Percentiles rank a stretch among this genome's conserved stretches.
Conservation (phyloP, 1,140 invertebrate genomes). For the Arion vulgaris region DNA sequence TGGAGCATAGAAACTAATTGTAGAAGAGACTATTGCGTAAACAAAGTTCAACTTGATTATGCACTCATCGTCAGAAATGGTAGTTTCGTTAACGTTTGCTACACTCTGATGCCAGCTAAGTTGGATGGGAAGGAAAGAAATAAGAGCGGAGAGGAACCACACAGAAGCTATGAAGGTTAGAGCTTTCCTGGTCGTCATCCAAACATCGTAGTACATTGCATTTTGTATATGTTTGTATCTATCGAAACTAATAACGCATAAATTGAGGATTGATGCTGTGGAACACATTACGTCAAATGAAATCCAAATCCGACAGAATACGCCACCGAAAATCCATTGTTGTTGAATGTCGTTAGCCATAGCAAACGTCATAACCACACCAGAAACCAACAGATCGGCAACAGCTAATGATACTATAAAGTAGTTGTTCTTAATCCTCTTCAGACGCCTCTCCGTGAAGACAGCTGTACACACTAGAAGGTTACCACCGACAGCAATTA, state of each 20-base stretch:
- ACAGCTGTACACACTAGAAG: slow-evolving; percentile 95
- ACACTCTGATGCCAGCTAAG: slow-evolving; percentile 83
- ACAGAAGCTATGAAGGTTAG: slow-evolving; percentile 93
- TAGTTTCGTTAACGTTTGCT: slow-evolving; percentile 40
- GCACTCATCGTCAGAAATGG: slow-evolving; percentile 65
- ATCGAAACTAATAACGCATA: slow-evolving; percentile 98
- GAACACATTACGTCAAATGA: slow-evolving; percentile 99
- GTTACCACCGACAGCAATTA: slow-evolving; percentile 94
- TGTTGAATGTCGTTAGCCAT: slow-evolving; percentile 74
- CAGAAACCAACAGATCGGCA: slow-evolving; percentile 91
- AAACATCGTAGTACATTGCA: slow-evolving; percentile 95
- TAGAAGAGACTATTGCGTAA: slow-evolving; percentile 97
- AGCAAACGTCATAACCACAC: slow-evolving; percentile 82
- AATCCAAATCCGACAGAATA: slow-evolving; percentile 98
- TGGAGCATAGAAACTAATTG: slow-evolving; percentile 96
- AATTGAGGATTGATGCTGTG: slow-evolving; percentile 97
- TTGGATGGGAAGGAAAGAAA: slow-evolving; percentile 97
- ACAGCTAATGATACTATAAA: slow-evolving; percentile 96
- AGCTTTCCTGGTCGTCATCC: slow-evolving; percentile 86
- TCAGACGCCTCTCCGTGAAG: slow-evolving; percentile 91
- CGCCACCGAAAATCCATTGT: slow-evolving; percentile 96
- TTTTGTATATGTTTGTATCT: slow-evolving; percentile 98
- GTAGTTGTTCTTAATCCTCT: slow-evolving; percentile 89
- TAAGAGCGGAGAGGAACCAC: slow-evolving; percentile 93
- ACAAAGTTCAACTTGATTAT: slow-evolving; percentile 80